A percentile compares a stretch with the other conserved stretches of the same genome.
These are phyloP conservation scores for Galaxias olidus DNA, from an alignment of 2,797 vertebrate genomes.

Conservation along the genomic window DNA sequence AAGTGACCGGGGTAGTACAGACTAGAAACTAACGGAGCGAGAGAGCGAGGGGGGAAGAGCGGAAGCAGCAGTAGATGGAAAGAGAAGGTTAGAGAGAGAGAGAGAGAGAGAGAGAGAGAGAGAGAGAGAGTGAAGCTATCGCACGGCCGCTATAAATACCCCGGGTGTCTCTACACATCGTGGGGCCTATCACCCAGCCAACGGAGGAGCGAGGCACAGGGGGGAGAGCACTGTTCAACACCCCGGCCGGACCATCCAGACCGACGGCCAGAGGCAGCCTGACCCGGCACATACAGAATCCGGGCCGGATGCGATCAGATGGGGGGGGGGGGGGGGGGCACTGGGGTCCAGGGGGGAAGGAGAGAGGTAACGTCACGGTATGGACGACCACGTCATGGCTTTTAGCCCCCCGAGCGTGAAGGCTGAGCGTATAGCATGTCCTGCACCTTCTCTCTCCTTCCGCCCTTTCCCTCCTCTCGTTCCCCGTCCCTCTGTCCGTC, in stretches of 20 bases:
- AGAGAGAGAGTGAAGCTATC: not conserved
- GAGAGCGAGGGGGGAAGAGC: not conserved
- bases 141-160: not conserved
- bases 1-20: not conserved
- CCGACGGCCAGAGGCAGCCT: too few relatives aligned
- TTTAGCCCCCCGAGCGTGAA: conserved; percentile 37
- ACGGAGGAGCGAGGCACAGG: not conserved
- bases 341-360: conserved; percentile 18
- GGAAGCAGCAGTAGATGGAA: not conserved
- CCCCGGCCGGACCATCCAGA: too few relatives aligned
- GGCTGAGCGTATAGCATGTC: conserved; percentile 51
- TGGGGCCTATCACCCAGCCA: conserved; percentile 51
- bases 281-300: too few relatives aligned
- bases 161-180: conserved; percentile 43
- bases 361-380: conserved; percentile 52
- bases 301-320: too few relatives aligned
- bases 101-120: not conserved
- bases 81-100: too few relatives aligned
- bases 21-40: not conserved
- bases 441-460: not conserved
- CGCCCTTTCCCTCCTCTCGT: conserved; percentile 28
- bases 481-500: conserved; percentile 19
- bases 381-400: conserved; percentile 52
- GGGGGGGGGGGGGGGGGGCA: too few relatives aligned
- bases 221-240: not conserved